Percentiles rank a stretch among this genome's conserved stretches.
These are phyloP conservation scores for Hoplostethus atlanticus DNA, from an alignment of 2,797 vertebrate species.

Conservation along the genomic window DNA sequence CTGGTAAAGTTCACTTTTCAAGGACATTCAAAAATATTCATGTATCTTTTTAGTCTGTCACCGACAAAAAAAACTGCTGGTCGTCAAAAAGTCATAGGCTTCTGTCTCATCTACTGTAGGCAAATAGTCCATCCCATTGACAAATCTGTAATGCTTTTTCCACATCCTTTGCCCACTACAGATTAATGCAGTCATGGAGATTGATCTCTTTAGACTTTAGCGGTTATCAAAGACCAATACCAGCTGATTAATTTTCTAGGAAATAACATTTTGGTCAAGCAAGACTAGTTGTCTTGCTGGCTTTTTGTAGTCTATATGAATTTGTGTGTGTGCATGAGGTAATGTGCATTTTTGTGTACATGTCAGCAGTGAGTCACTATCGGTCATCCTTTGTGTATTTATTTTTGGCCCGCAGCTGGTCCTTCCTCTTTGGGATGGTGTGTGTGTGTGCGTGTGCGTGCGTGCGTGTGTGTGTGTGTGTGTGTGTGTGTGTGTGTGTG, in stretches of 20 bases:
- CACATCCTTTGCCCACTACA: not conserved
- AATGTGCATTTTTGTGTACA: constrained; percentile 52
- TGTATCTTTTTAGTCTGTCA: not conserved
- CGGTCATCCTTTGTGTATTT: constrained; percentile 78
- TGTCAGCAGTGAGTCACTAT: constrained; percentile 74
- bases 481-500: constrained; percentile 21
- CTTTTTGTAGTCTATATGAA: not conserved
- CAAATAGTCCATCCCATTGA: not conserved
- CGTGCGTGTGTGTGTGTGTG: constrained; percentile 24
- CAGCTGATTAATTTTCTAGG: not conserved
- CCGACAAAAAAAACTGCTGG: not conserved
- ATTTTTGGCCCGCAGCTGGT: constrained; percentile 81
- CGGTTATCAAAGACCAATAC: not conserved
- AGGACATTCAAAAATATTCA: constrained; percentile 32
- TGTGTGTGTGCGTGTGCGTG: constrained; percentile 29
- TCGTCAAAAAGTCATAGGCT: not conserved
- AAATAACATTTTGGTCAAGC: too few species aligned
- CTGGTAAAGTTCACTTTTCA: constrained; percentile 52
- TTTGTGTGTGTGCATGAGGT: constrained; percentile 28
- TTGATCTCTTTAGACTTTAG: too few species aligned
- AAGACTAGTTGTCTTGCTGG: not conserved
- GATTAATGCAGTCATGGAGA: not conserved
- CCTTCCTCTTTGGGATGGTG: constrained; percentile 64
- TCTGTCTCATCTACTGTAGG: not conserved
- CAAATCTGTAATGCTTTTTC: not conserved